Evolutionary conservation across 2,888 invertebrate species (phyloP).

Genomic region (Sinodicranocentrus sp.): DNA sequence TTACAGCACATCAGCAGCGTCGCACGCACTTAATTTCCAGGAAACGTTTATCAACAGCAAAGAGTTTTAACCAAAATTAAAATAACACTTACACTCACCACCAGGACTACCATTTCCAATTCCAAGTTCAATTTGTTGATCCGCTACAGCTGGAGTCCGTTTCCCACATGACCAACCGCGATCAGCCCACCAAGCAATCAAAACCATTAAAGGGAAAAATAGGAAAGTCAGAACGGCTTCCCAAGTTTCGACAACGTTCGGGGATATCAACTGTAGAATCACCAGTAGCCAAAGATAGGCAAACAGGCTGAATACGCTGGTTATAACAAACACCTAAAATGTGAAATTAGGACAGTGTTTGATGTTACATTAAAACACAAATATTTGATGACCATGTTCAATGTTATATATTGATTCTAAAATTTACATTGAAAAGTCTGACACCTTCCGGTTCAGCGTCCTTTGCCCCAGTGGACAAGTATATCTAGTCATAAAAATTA

Average conservation of each 20-base stretch:
- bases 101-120: slow-evolving; percentile 77
- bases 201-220: slow-evolving; percentile 81
- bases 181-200: slow-evolving; percentile 81
- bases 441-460: slow-evolving; percentile 79
- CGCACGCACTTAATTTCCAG: slow-evolving; percentile 44
- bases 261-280: slow-evolving; percentile 79
- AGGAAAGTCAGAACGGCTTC: slow-evolving; percentile 82
- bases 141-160: slow-evolving; percentile 77
- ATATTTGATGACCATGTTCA: neutral
- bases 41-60: neutral
- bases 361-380: slow-evolving; percentile 27
- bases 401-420: neutral
- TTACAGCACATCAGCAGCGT: slow-evolving; percentile 65
- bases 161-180: slow-evolving; percentile 79
- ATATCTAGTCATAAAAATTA: slow-evolving; percentile 70
- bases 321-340: slow-evolving; percentile 79
- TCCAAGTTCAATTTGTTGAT: slow-evolving; percentile 79
- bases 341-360: neutral
- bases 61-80: slow-evolving; percentile 62
- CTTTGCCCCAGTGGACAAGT: slow-evolving; percentile 73
- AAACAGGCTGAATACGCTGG: slow-evolving; percentile 80
- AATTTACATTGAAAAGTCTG: slow-evolving; percentile 79
- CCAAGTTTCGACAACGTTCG: slow-evolving; percentile 81
- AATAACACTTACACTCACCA: slow-evolving; percentile 78
- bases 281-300: slow-evolving; percentile 83